Percentiles rank a stretch among this genome's conserved stretches.
These are phyloP conservation scores for Pungitius pungitius DNA, from an alignment of 2,113 vertebrate genomes.

Conservation along the genomic window DNA sequence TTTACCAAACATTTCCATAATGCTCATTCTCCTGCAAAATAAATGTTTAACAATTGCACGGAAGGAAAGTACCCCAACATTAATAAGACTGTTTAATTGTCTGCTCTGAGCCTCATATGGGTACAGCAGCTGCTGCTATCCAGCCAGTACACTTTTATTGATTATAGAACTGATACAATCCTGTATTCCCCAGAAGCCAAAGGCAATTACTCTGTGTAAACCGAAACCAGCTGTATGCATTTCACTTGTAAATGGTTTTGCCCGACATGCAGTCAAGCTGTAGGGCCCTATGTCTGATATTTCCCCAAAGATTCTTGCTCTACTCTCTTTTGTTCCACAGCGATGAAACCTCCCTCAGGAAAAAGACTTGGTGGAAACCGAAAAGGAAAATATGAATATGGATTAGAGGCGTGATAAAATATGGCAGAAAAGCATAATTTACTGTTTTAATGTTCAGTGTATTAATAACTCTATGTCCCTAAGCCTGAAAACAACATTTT, in stretches of 20 bases:
- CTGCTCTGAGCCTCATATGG: slow-evolving; percentile 66
- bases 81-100: slow-evolving; percentile 76
- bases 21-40: slow-evolving; percentile 12
- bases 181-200: slow-evolving; percentile 72
- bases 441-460: slow-evolving; percentile 53
- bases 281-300: slow-evolving; percentile 54
- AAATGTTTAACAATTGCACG: slow-evolving; percentile 38
- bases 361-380: slow-evolving; percentile 33
- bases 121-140: slow-evolving; percentile 66
- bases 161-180: slow-evolving; percentile 72
- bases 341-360: slow-evolving; percentile 59
- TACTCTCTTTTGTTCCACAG: slow-evolving; percentile 48
- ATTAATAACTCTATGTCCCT: slow-evolving; percentile 54
- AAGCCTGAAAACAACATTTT: slow-evolving; percentile 37
- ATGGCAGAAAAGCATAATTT: slow-evolving; percentile 35
- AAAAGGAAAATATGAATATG: slow-evolving; percentile 66
- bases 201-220: slow-evolving; percentile 76
- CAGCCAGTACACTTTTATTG: slow-evolving; percentile 71
- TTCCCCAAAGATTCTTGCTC: slow-evolving; percentile 62
- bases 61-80: slow-evolving; percentile 53
- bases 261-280: slow-evolving; percentile 64
- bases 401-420: slow-evolving; percentile 56
- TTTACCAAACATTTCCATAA: slow-evolving; percentile 12
- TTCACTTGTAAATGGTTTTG: slow-evolving; percentile 67
- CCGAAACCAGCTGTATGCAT: slow-evolving; percentile 69